Percentiles rank a stretch among this genome's conserved stretches.
These are phyloP conservation scores for Cotesia typhae DNA, from an alignment of 1,140 invertebrate genomes.

Conservation along the genomic window DNA sequence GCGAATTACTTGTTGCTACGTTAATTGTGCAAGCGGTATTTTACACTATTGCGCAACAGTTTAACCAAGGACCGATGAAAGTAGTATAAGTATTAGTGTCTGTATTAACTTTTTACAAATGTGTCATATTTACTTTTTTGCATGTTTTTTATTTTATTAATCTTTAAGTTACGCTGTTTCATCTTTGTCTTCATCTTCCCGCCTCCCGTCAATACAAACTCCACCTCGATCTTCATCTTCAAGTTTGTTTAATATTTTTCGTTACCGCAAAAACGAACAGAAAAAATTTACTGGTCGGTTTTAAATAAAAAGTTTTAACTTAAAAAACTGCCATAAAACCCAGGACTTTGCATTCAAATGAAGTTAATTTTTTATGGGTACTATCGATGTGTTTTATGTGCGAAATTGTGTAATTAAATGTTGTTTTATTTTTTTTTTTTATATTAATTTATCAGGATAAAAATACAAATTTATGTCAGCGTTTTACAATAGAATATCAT, in stretches of 20 bases:
- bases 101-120: slow-evolving; percentile 1
- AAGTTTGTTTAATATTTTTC: no score
- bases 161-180: no score
- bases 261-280: no score
- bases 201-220: no score
- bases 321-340: no score
- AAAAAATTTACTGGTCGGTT: no score
- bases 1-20: slow-evolving; percentile 36
- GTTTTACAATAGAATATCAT: neutral
- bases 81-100: slow-evolving; percentile 2
- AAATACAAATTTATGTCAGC: slow-evolving; percentile 5
- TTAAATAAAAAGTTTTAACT: no score
- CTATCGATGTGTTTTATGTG: no score
- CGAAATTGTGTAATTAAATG: neutral
- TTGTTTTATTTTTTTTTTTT: neutral
- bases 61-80: slow-evolving; percentile 36
- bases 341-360: no score
- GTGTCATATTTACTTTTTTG: slow-evolving; percentile 15
- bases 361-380: no score
- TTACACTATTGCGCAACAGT: slow-evolving; percentile 44
- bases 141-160: neutral
- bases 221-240: no score
- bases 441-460: neutral
- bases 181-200: no score
- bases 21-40: slow-evolving; percentile 39